A percentile compares a stretch with the other conserved stretches of the same genome.
These are phyloP conservation scores for Anthoscopus minutus DNA, from an alignment of 2,113 vertebrate species.

Conservation along the genomic window DNA sequence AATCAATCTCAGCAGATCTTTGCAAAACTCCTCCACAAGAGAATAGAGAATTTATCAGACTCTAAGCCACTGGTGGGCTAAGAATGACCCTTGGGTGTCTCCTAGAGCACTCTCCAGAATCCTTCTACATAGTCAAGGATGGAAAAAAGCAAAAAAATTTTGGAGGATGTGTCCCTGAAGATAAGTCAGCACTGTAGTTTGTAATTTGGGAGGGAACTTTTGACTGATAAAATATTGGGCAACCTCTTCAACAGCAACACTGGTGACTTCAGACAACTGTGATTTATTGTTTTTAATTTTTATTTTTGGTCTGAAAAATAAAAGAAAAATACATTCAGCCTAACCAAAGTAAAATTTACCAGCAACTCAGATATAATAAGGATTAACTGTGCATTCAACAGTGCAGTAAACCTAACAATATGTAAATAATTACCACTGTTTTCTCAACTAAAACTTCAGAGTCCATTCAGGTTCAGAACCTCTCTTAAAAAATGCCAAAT, in stretches of 20 bases:
- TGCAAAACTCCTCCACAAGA: not conserved
- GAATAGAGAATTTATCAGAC: not conserved
- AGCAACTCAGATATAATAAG: not conserved
- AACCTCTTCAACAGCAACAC: not conserved
- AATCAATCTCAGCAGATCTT: not conserved
- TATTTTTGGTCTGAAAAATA: not conserved
- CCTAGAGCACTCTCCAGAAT: not conserved
- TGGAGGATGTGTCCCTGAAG: not conserved
- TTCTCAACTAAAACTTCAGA: not conserved
- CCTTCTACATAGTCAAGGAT: not conserved
- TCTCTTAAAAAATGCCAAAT: not conserved
- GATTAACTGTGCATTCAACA: not conserved
- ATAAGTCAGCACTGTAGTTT: not conserved
- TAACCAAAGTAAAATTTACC: not conserved
- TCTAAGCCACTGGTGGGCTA: not conserved
- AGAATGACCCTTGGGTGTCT: not conserved
- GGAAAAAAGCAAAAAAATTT: not conserved
- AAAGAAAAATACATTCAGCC: not conserved
- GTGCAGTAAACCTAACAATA: not conserved
- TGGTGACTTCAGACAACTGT: not conserved
- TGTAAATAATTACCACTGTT: not conserved
- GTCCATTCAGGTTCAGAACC: not conserved
- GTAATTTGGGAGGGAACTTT: not conserved
- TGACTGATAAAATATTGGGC: not conserved
- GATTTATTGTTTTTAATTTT: not conserved